A percentile compares a stretch with the other conserved stretches of the same genome.
Evolutionary conservation across 2,888 invertebrate species (phyloP).

Genomic region (Xiphydria camelus): DNA sequence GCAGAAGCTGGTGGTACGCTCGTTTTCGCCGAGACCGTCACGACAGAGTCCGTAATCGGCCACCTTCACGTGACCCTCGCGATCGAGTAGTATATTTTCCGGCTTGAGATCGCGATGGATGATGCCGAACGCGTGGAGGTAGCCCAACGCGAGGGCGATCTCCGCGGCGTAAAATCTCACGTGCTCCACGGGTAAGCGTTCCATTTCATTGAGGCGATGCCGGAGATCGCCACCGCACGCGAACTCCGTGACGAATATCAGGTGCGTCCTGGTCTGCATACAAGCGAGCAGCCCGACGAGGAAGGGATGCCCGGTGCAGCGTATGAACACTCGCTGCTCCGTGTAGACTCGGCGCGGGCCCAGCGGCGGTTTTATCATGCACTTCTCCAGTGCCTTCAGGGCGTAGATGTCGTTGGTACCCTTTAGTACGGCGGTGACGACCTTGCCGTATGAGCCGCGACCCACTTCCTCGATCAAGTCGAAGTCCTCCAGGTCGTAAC

Average conservation of each 20-base stretch:
- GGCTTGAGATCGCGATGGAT: slow-evolving; percentile 68
- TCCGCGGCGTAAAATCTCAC: slow-evolving; percentile 71
- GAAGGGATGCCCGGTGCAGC: slow-evolving; percentile 72
- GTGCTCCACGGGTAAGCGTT: slow-evolving; percentile 68
- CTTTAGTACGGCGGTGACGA: slow-evolving; percentile 69
- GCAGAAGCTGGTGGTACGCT: slow-evolving; percentile 64
- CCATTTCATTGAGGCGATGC: slow-evolving; percentile 72
- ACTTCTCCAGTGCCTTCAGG: slow-evolving; percentile 75
- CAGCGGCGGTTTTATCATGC: slow-evolving; percentile 70
- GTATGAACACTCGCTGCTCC: slow-evolving; percentile 73
- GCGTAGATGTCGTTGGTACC: slow-evolving; percentile 68
- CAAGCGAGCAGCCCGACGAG: slow-evolving; percentile 72
- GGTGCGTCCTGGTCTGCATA: slow-evolving; percentile 67
- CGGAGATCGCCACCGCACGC: slow-evolving; percentile 68
- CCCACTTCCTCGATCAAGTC: slow-evolving; percentile 70
- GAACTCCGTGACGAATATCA: slow-evolving; percentile 73
- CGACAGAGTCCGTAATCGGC: slow-evolving; percentile 77
- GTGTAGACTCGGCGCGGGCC: slow-evolving; percentile 64
- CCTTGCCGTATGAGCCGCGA: slow-evolving; percentile 71
- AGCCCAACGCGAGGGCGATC: slow-evolving; percentile 69
- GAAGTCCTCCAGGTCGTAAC: slow-evolving; percentile 66
- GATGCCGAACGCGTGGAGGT: slow-evolving; percentile 68
- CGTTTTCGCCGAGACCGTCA: slow-evolving; percentile 63
- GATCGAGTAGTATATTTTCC: slow-evolving; percentile 69
- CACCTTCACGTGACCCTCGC: slow-evolving; percentile 70